Evolutionary conservation across 2,797 vertebrate species (phyloP), one percentile per base, ranked within the genome.

Genomic region (Cyclopterus lumpus): DNA sequence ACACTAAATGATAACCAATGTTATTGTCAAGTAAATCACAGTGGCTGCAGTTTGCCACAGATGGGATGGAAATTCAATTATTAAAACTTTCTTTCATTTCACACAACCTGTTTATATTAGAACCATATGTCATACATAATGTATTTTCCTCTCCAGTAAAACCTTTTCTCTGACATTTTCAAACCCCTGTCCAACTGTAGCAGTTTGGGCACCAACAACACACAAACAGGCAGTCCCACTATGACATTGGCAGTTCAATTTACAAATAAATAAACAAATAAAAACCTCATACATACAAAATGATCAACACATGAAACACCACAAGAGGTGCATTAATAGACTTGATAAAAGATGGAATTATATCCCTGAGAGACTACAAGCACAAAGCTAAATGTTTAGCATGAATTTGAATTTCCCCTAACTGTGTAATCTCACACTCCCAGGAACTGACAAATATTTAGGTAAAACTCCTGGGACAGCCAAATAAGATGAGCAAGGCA

Each of bases 331-430:
- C 42, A 83, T 76, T 51, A 61, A 64, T 26, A 83, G n/a, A 26
- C 24, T 63, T 78, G 51, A 82, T 77, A 65, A 62, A 61, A 77
- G 26, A 30, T 2, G 20, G 24, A 53, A 63, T n/a, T 6, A 28
- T 62, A 61, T 28, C 40, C 59, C 34, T 42, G 24, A 15, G 78
- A 81, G 73, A 71, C 59, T 48, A 61, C n/a, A 67, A 42, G 73
- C 77, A 36, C 20, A 82, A 67, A 18, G 2, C 58, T 30, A 22
- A 61, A 77, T 77, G 36, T 82, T 86, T 73, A 53, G 63, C 83
- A 88, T 84, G 65, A 48, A 86, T 89, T 74, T 65, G 14, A 72
- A 88, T 84, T 80, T 74, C 20, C 38, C 32, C 58, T 58, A 82
- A 75, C 63, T 75, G 70, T 78, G 55, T 82, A 76, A 80, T 88